Percentiles rank a stretch among this genome's conserved stretches.
phyloP scores from a whole-genome alignment of 1,140 invertebrate genomes.

The Trinorchestia longiramus region DNA sequence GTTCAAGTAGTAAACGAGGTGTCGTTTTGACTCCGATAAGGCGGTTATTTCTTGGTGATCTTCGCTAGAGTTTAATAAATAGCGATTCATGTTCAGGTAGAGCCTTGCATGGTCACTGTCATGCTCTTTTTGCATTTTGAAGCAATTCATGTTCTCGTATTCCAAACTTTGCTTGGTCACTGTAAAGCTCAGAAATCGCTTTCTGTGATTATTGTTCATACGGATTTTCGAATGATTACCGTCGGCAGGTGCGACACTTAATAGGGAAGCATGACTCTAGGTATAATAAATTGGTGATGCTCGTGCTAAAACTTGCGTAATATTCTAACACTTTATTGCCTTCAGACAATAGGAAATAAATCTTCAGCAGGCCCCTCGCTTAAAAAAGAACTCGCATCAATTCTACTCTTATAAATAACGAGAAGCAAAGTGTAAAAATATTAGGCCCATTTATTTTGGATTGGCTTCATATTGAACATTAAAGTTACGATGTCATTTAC shows the following conservation, averaged over 20 bases:
- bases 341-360: too few relatives aligned
- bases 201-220: background rate
- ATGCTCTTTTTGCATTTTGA: background rate
- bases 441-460: too few relatives aligned
- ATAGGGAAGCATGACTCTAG: too few relatives aligned
- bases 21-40: slow-evolving; percentile 39
- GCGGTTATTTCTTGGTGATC: slow-evolving; percentile 21
- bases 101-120: background rate
- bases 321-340: too few relatives aligned
- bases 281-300: too few relatives aligned
- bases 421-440: too few relatives aligned
- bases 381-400: too few relatives aligned
- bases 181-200: background rate
- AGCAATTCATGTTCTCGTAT: background rate
- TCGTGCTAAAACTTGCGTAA: too few relatives aligned
- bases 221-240: background rate
- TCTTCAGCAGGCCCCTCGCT: too few relatives aligned
- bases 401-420: too few relatives aligned
- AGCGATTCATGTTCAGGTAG: background rate
- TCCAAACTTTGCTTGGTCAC: background rate
- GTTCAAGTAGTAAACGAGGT: slow-evolving; percentile 50
- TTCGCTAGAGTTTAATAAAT: background rate
- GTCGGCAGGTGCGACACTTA: background rate
- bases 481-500: too few relatives aligned
- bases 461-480: too few relatives aligned